Base-by-base conservation (phyloP, 35 echinoderm and acorn worm species). In the Apostichopus californicus region DNA sequence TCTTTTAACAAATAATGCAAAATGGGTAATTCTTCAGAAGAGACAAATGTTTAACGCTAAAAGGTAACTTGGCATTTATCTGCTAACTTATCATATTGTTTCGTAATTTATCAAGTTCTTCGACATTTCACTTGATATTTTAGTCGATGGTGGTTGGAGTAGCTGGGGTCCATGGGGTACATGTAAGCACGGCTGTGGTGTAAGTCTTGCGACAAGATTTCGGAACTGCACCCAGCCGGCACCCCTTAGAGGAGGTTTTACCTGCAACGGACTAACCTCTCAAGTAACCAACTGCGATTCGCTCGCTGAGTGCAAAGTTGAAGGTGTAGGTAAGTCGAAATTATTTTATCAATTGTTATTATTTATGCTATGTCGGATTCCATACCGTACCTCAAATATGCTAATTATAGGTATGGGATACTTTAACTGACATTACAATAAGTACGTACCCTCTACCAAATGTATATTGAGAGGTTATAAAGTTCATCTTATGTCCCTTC, bases 101-200 rank as follows among this genome's bases (percentile, higher is more conserved):
- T 61, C 12, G 58, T 61, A 61, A 61, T 12, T 61, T 61, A 61
- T 61, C 58, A 9, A 9, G 58, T 61, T 61, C 58, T 61, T 61
- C 7, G 7, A 0, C 12, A 9, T 61, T 8, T 5, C 7, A 81
- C 52, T 81, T 11, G 15, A 56, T 63, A 46, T 46, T 79, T 34
- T 55, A 98, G 96, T 98, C 54, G 92, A 98, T 54, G 96, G 96
- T 9, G 92, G 94, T n/a, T 98, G 96, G 96, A 95, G 87, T 58
- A n/a, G 55, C 5, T 98, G 96, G 96, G 78, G 92, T 84, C 60
- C 55, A 26, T 98, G 96, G 96, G 92, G 90, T 10, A 57, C 90
- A 59, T 98, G 96, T 82, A 59, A 77, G 15, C 73, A 77, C 15
- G 94, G 88, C 34, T 98, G 96, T 79, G 96, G 96, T 9, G 57